These are phyloP conservation scores for Leptinotarsa lineolata DNA, from an alignment of 1,140 invertebrate genomes.

Conservation along the genomic window DNA sequence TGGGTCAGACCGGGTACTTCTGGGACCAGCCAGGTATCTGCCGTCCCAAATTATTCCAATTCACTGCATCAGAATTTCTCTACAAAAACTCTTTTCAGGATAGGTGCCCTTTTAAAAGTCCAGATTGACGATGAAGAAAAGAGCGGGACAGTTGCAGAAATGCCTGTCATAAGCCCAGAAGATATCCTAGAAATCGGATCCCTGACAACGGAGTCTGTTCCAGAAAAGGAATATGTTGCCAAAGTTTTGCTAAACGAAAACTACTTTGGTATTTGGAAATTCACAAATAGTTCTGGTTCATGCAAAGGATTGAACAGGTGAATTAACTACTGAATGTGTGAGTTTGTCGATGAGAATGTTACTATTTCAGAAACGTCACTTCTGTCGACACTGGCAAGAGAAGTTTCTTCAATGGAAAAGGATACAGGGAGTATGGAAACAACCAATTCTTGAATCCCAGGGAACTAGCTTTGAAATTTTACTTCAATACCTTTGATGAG, in stretches of 20 bases:
- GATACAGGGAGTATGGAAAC: conserved; percentile 44
- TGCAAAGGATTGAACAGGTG: conserved; percentile 82
- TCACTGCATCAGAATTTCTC: no score
- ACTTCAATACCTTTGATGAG: conserved; percentile 85
- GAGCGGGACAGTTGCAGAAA: background rate
- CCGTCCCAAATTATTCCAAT: no score
- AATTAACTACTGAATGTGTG: conserved; percentile 18
- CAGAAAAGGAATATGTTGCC: conserved; percentile 43
- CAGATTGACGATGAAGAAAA: conserved; percentile 29
- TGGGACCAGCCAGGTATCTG: background rate
- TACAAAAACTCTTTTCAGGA: conserved; percentile 24
- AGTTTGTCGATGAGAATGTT: background rate
- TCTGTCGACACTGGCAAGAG: conserved; percentile 11
- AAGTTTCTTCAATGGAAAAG: conserved; percentile 38
- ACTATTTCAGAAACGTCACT: conserved; percentile 10
- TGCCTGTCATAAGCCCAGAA: background rate
- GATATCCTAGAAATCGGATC: conserved; percentile 39
- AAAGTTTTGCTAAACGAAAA: conserved; percentile 67
- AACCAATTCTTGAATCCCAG: conserved; percentile 59
- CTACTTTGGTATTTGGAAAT: conserved; percentile 88
- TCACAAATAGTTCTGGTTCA: conserved; percentile 64
- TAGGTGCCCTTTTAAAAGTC: conserved; percentile 34
- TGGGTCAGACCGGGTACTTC: no score
- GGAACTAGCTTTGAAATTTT: conserved; percentile 74
- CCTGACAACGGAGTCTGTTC: background rate